These are phyloP conservation scores for Peucedramus taeniatus DNA, from an alignment of 2,113 vertebrate genomes.

Conservation along the genomic window DNA sequence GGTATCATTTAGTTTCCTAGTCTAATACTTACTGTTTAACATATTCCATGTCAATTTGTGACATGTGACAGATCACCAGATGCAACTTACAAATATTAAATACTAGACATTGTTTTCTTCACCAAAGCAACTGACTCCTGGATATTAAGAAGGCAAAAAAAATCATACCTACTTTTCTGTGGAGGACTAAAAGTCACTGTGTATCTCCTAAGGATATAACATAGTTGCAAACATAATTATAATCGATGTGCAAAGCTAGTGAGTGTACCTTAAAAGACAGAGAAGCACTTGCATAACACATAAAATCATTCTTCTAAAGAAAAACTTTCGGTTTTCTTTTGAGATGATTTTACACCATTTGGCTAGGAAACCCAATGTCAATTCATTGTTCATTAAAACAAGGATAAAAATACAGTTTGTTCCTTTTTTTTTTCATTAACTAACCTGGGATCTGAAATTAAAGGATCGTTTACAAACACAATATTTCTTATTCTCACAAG, in stretches of 20 bases:
- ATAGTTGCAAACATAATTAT: not conserved
- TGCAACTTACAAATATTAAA: not conserved
- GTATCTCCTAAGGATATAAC: not conserved
- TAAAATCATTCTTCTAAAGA: not conserved
- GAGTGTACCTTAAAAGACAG: not conserved
- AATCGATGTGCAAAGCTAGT: not conserved
- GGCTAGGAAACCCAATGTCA: not conserved
- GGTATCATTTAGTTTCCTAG: not conserved
- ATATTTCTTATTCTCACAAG: not conserved
- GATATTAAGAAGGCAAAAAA: not conserved
- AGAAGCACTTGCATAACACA: not conserved
- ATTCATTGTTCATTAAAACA: not conserved
- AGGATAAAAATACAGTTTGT: not conserved
- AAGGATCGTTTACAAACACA: not conserved
- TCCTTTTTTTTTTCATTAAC: not conserved
- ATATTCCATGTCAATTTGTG: not conserved
- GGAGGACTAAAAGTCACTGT: not conserved
- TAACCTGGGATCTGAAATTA: not conserved
- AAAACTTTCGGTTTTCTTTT: not conserved
- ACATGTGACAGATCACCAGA: not conserved
- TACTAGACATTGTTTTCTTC: not conserved
- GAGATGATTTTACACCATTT: not conserved
- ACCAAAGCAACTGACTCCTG: not conserved
- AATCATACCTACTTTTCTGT: not conserved
- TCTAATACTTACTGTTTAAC: not conserved